Base-by-base conservation (phyloP, 2,797 vertebrate genomes). In the Bradypodion ventrale region DNA sequence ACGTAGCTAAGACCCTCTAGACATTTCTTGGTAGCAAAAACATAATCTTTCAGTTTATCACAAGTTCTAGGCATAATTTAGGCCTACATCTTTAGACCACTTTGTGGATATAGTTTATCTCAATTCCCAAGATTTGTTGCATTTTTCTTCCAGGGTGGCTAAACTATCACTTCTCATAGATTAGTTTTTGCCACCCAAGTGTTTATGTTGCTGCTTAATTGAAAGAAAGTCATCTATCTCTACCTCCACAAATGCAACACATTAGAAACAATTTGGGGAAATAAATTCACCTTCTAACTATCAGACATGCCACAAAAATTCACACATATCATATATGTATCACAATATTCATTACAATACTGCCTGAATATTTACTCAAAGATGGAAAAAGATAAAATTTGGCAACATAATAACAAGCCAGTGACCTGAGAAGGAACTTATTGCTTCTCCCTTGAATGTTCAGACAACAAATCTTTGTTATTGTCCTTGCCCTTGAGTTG, bases 181-280 rank as follows among this genome's bases (percentile, higher is more conserved):
- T 65, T 52, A 37, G 9, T 10, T 52, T 52, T 66, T 27, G 13
- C 3, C 62, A 32, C 23, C 83, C 59, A 93, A 88, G 89, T 93
- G 94, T 95, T 89, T 93, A 93, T 92, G 93, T 4, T 27, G 91
- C 92, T 96, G 96, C 97, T 96, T 96, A 95, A 88, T 87, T 90
- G 90, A 94, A 93, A 92, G 87, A 94, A 69, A 84, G 91, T 94
- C 92, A 94, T 96, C 91, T 85, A 93, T 96, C 96, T 95, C 91
- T 94, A 93, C 93, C 72, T 29, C 93, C 4, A 1, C 90, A 87
- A 85, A 77, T 92, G 73, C 83, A 95, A 95, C 94, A 87, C 96
- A 87, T 89, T 91, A 92, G 92, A 95, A 93, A 70, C 93, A 93
- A 95, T 82, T 93, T 56, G 78, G 91, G 90, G 92, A 96, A 96